Evolutionary conservation across 2,113 vertebrate genomes (phyloP), one percentile per base, ranked within the genome.

Genomic region (Lagopus leucura): DNA sequence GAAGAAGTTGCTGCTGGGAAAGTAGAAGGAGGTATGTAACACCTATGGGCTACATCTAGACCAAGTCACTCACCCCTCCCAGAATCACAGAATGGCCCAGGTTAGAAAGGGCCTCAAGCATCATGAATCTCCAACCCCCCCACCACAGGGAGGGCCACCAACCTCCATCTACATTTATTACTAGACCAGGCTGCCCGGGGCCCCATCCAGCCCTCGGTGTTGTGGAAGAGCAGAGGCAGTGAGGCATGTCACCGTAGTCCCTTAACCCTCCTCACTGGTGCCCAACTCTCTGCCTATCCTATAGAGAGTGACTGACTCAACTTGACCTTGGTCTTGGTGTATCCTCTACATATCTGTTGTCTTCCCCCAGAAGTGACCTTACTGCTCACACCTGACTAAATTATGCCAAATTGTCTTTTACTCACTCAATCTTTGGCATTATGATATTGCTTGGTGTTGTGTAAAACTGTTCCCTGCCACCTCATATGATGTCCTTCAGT

Each of bases 181-280:
- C 48, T 50, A 50, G 48, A 50, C 48, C 11, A 50, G 48, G 48
- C 48, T 50, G 48, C 21, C 48, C 11, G 7, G 11, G 22, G 48
- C 11, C 48, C 48, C 48, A 50, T 50, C 48, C 22, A 50, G 48
- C 47, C 47, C 47, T 48, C 11, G 0, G 18, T 20, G 82, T 66
- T 86, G 27, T 27, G n/a, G 60, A 50, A 55, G 30, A 57, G 43
- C 20, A 40, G 38, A 66, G 50, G 42, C 14, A 8, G 10, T 16
- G 40, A 48, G 42, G 72, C 18, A 32, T 0, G 0, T 73, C 27
- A 3, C 40, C 58, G 1, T 58, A 42, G 11, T 65, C 30, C 30
- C 21, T 65, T 65, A 36, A 43, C 30, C 19, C 28, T 48, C 27
- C 24, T 48, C 27, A 52, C 9, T 43, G 21, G 52, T 24, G 40